Evolutionary conservation across 2,888 invertebrate species (phyloP), one percentile per base, ranked within the genome.

Genomic region (Eupithecia centaureata): DNA sequence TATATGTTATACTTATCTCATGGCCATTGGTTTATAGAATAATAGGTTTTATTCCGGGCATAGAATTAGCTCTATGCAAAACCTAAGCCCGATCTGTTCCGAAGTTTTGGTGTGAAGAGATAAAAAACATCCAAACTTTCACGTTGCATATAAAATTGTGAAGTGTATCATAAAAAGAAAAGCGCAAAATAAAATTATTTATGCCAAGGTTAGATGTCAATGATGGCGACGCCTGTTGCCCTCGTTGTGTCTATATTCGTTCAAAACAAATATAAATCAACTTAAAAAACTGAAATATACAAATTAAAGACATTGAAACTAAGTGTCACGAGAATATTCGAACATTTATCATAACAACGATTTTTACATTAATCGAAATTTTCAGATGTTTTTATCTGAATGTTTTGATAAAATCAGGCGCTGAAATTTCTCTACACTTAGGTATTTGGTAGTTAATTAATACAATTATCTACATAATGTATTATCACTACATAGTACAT

Each of bases 211-310:
- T 73, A 76, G 65, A 62, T 71, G 77, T 80, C 78, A 73, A 67
- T 70, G 67, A 73, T 74, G 74, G 70, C 75, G 75, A 71, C 76
- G 30, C 83, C 84, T 82, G 81, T 3, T 54, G 56, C 4, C 56
- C 56, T 70, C 61, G 66, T 70, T 77, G 22, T 4, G 18, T 47
- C 22, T 22, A 30, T 56, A 30, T 56, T 67, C 73, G 61, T 75
- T 68, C 68, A 77, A 79, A 82, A 82, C 77, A 80, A 78, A 71
- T 74, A 73, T 71, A 73, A 74, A 81, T 79, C 66, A 79, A 77
- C 78, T 70, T 60, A 70, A 73, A 71, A 68, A 25, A 38, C 35
- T 61, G 61, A 56, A 64, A 61, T 51, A 57, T 25, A 56, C 30
- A 56, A 63, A 59, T 65, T 47, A 25, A 59, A 59, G 30, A 63